A percentile compares a stretch with the other conserved stretches of the same genome.
Evolutionary conservation across 2,888 invertebrate genomes (phyloP).

Genomic region (Caenorhabditis becei): DNA sequence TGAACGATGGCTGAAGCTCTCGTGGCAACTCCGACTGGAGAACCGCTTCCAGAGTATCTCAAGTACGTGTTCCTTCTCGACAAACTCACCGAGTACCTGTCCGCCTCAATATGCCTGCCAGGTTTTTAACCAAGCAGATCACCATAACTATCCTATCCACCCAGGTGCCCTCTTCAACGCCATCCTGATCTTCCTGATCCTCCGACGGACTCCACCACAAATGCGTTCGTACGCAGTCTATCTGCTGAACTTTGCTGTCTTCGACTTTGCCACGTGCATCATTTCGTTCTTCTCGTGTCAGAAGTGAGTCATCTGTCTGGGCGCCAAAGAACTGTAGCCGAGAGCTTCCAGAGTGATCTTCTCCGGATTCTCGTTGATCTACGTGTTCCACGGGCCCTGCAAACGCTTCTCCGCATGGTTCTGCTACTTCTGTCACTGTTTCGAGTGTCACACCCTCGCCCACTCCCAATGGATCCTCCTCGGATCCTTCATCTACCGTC

Average conservation of each 20-base stretch:
- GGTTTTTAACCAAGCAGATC: slow-evolving; percentile 1
- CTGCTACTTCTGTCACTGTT: slow-evolving; percentile 63
- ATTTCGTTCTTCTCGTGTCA: slow-evolving; percentile 54
- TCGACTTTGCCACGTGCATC: slow-evolving; percentile 60
- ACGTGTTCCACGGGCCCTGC: slow-evolving; percentile 61
- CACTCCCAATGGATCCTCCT: slow-evolving; percentile 65
- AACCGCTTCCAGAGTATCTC: slow-evolving; percentile 6
- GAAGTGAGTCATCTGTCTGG: slow-evolving; percentile 24
- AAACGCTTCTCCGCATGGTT: slow-evolving; percentile 45
- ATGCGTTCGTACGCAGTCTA: slow-evolving; percentile 56
- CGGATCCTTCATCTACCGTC: slow-evolving; percentile 60
- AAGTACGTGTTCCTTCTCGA: slow-evolving; percentile 32
- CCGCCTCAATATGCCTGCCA: slow-evolving; percentile 39
- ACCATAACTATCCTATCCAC: not conserved
- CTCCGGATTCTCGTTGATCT: slow-evolving; percentile 60
- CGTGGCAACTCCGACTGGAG: not conserved
- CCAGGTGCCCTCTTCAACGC: slow-evolving; percentile 40
- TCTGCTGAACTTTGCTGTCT: slow-evolving; percentile 60
- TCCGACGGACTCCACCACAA: slow-evolving; percentile 45
- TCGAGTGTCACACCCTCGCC: slow-evolving; percentile 61
- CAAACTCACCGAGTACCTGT: slow-evolving; percentile 26
- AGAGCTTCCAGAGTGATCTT: slow-evolving; percentile 49
- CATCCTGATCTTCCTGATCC: slow-evolving; percentile 42
- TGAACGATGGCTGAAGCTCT: not conserved
- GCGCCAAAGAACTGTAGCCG: not conserved